A percentile compares a stretch with the other conserved stretches of the same genome.
Conservation (phyloP, 2,797 vertebrate species). For the Danio albolineatus region DNA sequence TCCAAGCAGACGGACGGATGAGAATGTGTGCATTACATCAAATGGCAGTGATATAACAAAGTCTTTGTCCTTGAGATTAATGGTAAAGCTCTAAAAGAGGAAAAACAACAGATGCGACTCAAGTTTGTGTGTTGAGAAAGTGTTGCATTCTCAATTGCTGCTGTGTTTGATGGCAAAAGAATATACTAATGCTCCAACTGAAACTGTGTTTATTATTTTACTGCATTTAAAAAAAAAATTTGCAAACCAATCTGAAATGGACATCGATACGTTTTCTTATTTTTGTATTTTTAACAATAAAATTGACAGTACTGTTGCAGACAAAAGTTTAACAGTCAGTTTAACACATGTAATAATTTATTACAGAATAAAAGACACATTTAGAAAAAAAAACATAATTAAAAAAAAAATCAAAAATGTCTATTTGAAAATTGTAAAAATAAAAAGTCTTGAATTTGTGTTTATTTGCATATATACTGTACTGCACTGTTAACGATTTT, state of each 20-base stretch:
- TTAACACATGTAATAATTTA: too few relatives aligned
- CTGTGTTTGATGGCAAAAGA: not conserved
- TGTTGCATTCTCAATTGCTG: not conserved
- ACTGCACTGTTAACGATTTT: too few relatives aligned
- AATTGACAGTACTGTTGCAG: too few relatives aligned
- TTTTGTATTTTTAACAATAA: too few relatives aligned
- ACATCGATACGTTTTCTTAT: not conserved
- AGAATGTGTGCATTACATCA: not conserved
- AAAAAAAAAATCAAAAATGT: too few relatives aligned
- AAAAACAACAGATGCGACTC: slow-evolving; percentile 2
- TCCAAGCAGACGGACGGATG: not conserved
- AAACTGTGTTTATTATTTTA: not conserved
- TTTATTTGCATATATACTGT: too few relatives aligned
- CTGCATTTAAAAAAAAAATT: too few relatives aligned
- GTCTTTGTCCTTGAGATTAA: not conserved
- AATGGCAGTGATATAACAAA: not conserved
- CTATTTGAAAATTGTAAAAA: too few relatives aligned
- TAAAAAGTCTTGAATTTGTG: too few relatives aligned
- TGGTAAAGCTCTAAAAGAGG: not conserved
- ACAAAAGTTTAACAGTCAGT: too few relatives aligned
- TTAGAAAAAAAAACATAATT: too few relatives aligned
- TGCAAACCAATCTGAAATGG: not conserved
- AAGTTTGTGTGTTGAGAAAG: slow-evolving; percentile 6
- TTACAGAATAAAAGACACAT: too few relatives aligned
- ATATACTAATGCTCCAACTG: not conserved